Evolutionary conservation across 2,888 invertebrate genomes (phyloP).

Genomic region (Tipula confusa): DNA sequence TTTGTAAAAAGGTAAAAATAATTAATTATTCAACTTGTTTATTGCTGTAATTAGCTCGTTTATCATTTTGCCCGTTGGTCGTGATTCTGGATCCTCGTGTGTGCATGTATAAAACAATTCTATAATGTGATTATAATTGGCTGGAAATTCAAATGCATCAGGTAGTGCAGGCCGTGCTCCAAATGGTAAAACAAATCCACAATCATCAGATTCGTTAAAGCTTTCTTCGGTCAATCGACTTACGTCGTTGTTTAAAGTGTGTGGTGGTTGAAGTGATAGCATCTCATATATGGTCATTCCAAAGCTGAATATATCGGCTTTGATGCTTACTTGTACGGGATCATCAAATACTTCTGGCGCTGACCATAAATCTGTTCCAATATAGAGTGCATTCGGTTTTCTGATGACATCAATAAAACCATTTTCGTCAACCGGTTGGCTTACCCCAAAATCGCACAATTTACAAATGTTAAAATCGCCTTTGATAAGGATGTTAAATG

Average conservation of each 20-base stretch:
- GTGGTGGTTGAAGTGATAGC: conserved; percentile 67
- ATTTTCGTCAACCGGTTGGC: conserved; percentile 62
- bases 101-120: conserved; percentile 70
- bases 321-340: conserved; percentile 57
- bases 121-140: conserved; percentile 60
- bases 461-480: conserved; percentile 71
- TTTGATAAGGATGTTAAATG: conserved; percentile 74
- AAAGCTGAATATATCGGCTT: conserved; percentile 75
- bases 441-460: conserved; percentile 82
- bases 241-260: conserved; percentile 47
- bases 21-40: neutral
- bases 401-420: conserved; percentile 57
- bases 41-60: neutral
- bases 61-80: conserved; percentile 57
- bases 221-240: conserved; percentile 39
- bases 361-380: conserved; percentile 70
- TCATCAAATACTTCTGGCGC: conserved; percentile 71
- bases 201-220: conserved; percentile 41
- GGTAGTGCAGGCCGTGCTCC: conserved; percentile 71
- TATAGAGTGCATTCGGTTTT: conserved; percentile 56
- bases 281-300: conserved; percentile 80
- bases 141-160: conserved; percentile 54
- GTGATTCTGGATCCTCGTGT: conserved; percentile 53
- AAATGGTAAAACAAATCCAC: conserved; percentile 34
- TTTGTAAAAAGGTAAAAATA: no score